A percentile compares a stretch with the other conserved stretches of the same genome.
Conservation (phyloP, 2,797 vertebrate genomes). For the Peromyscus nudipes region DNA sequence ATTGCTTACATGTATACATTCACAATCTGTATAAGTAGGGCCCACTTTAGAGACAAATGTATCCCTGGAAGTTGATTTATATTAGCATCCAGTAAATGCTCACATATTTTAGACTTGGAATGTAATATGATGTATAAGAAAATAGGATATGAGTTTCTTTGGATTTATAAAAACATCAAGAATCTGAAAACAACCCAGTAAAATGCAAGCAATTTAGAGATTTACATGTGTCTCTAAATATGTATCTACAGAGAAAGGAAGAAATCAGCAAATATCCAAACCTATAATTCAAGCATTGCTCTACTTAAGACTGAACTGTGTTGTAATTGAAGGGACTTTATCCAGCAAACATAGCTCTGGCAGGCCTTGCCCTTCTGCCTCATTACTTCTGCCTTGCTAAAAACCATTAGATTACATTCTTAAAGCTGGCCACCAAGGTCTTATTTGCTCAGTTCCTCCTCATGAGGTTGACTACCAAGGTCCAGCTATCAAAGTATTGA, state of each 20-base stretch:
- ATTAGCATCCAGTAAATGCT: slow-evolving; percentile 22
- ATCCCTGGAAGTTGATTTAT: slow-evolving; percentile 35
- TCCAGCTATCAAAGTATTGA: background rate
- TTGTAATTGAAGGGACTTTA: background rate
- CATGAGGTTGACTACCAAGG: background rate
- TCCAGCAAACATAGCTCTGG: background rate
- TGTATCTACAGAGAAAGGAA: background rate
- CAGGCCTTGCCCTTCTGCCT: background rate
- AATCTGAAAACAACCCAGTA: background rate
- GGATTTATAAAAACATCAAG: background rate
- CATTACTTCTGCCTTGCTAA: background rate
- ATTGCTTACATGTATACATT: background rate
- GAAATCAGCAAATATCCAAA: background rate
- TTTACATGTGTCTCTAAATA: background rate
- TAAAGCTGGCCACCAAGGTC: background rate
- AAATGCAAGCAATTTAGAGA: slow-evolving; percentile 40
- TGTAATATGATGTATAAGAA: slow-evolving; percentile 9
- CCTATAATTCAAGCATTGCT: background rate
- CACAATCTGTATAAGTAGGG: background rate
- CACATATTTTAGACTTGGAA: slow-evolving; percentile 8
- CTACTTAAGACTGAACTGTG: background rate
- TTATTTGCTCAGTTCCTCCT: background rate
- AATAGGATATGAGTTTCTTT: slow-evolving; percentile 2
- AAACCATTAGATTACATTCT: background rate
- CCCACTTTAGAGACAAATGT: slow-evolving; percentile 34